Percentiles rank a stretch among this genome's conserved stretches.
Conservation (phyloP, 2,797 vertebrate species). For the Petrocephalus sullivani region DNA sequence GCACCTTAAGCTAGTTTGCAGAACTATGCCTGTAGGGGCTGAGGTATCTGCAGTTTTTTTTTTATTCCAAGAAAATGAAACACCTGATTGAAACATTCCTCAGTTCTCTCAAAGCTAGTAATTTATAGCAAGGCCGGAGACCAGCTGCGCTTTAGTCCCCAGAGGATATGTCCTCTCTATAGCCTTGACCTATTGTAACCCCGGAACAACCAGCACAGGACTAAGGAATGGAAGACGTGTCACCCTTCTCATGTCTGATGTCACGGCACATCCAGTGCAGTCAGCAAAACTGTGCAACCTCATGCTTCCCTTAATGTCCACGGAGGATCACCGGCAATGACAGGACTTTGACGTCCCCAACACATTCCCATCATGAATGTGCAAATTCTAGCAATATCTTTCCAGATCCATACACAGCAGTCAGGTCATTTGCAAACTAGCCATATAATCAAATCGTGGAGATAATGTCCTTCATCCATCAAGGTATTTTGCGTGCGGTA, state of each 20-base stretch:
- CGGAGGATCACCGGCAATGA: neutral
- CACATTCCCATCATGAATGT: neutral
- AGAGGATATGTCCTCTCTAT: neutral
- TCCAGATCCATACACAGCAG: neutral
- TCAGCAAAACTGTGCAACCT: neutral
- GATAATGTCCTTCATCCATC: neutral
- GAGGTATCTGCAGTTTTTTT: neutral
- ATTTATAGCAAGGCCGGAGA: neutral
- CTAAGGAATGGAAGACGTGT: neutral
- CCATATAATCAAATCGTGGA: neutral
- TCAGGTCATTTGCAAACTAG: neutral
- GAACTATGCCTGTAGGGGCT: neutral
- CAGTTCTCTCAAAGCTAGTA: neutral
- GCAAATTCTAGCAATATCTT: neutral
- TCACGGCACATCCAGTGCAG: neutral
- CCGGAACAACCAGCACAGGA: neutral
- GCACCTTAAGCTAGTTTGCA: neutral
- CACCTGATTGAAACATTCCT: neutral
- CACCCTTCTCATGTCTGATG: neutral
- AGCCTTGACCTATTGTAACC: neutral
- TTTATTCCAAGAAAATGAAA: neutral
- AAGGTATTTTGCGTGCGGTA: neutral
- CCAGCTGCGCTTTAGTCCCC: neutral
- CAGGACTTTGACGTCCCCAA: neutral
- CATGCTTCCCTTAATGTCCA: neutral